Base-by-base conservation (phyloP, 2,797 vertebrate species). In the Chaenodraco wilsoni region DNA sequence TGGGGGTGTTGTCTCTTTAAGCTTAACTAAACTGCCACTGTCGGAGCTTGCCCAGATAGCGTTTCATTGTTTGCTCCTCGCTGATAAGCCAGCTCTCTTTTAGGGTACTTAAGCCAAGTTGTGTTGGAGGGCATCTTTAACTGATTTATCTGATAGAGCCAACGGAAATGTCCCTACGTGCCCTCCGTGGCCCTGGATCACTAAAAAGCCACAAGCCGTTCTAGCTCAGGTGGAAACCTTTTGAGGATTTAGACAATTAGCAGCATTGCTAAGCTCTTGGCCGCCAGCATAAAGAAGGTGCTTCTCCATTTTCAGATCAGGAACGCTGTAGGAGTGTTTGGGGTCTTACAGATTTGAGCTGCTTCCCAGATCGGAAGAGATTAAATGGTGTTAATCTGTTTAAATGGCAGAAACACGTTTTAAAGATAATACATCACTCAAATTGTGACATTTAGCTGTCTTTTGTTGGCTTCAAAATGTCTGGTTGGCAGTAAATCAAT, bases 51-150 rank as follows among this genome's bases (percentile, higher is more conserved):
- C 58, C 65, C 65, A 82, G 86, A 86, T 79, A 85, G 75, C 65
- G 2, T 86, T 86, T 88, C 84, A 90, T 92, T 91, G 88, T 91
- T 82, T 84, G 51, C 72, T 79, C 59, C 74, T 83, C 41, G 82
- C 74, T 58, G 72, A 81, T 91, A 92, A 92, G 90, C 83, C 76
- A 61, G 61, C 72, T 84, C 66, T 87, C 72, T 81, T 91, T 87
- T 77, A 50, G 62, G 76, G 74, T 75, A 72, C 83, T 92, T 91
- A 93, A 92, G 84, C 81, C 84, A 74, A 79, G 76, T 86, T 88
- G 84, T 77, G 87, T 93, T 88, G 23, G 79, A 86, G 92, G 89
- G 90, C 85, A 88, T 74, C 88, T 93, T 92, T 89, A 91, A 88
- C 79, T 77, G 65, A 83, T 88, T 90, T 90, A 94, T 94, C 92